phyloP scores from a whole-genome alignment of 1,140 invertebrate species.

The Drosophila burlai region DNA sequence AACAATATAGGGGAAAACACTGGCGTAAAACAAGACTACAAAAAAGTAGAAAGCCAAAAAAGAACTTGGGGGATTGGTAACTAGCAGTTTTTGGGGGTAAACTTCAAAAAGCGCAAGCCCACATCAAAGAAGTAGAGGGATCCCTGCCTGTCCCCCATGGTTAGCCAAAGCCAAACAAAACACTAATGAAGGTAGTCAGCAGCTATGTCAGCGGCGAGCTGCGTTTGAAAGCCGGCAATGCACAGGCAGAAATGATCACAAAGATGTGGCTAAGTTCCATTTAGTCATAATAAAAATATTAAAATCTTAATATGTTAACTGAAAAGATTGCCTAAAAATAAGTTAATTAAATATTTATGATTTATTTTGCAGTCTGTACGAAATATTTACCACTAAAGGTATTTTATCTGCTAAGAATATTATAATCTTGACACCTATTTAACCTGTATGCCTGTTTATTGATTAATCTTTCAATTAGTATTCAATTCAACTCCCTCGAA shows the following conservation, averaged over 20 bases:
- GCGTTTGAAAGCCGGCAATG: constrained; percentile 48
- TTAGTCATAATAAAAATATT: neutral
- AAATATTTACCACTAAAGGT: neutral
- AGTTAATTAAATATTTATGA: no score
- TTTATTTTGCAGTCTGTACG: neutral
- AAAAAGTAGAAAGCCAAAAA: constrained; percentile 29
- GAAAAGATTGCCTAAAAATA: no score
- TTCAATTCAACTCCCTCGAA: neutral
- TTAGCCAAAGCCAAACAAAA: constrained; percentile 80
- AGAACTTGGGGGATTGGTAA: constrained; percentile 26
- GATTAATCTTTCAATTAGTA: neutral
- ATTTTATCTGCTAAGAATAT: no score
- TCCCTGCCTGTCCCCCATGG: constrained; percentile 61
- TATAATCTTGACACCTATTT: neutral
- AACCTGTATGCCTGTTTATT: neutral
- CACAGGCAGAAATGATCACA: neutral
- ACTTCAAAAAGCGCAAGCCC: constrained; percentile 62
- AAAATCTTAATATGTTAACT: neutral
- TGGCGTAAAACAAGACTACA: constrained; percentile 3
- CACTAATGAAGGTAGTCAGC: constrained; percentile 81
- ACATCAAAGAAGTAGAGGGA: constrained; percentile 48
- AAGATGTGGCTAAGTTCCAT: neutral
- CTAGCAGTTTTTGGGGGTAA: constrained; percentile 60
- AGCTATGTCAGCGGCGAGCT: constrained; percentile 43
- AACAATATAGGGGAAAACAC: constrained; percentile 40